Evolutionary conservation across 2,888 invertebrate genomes (phyloP), one percentile per base, ranked within the genome.

Genomic region (Troides oblongomaculatus): DNA sequence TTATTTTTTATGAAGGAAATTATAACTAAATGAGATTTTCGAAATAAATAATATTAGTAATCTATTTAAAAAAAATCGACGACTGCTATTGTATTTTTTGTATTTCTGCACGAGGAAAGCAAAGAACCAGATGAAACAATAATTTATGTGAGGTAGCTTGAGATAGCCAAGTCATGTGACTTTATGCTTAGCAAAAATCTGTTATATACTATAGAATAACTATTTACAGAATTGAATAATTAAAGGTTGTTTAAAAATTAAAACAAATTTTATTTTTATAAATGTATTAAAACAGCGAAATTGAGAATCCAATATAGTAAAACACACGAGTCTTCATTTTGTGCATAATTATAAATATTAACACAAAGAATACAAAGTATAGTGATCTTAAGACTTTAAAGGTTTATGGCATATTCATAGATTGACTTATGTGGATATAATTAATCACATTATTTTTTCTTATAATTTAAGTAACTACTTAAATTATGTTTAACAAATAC

Each of bases 221-320:
- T 12, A 50, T 61, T 18, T n/a, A 36, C 21, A n/a, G n/a, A 53
- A 21, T 25, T 50, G 25, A 56, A n/a, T 14, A 23, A 62, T 53
- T 75, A 74, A 74, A 46, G 14, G 46, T 14, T 12, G 46, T 12
- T 46, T 46, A 46, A 46, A 46, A 46, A 14, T 46, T 3, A 46
- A 46, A 74, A 77, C 78, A 75, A 14, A 73, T 46, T 58, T 58
- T 74, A 72, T 81, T 86, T 86, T 86, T 87, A 89, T 80, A 90
- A 92, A 90, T 92, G 91, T 92, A 92, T 85, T 92, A 92, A 91
- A 92, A 89, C 88, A 85, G 80, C 86, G 83, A 89, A 85, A 77
- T 85, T 83, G 80, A 81, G 83, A 86, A 85, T 87, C 88, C 81
- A 85, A 75, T 82, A 75, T 77, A 79, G 77, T 71, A 78, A 78